Base-by-base conservation (phyloP, 2,797 vertebrate species). In the Megaceryle alcyon region DNA sequence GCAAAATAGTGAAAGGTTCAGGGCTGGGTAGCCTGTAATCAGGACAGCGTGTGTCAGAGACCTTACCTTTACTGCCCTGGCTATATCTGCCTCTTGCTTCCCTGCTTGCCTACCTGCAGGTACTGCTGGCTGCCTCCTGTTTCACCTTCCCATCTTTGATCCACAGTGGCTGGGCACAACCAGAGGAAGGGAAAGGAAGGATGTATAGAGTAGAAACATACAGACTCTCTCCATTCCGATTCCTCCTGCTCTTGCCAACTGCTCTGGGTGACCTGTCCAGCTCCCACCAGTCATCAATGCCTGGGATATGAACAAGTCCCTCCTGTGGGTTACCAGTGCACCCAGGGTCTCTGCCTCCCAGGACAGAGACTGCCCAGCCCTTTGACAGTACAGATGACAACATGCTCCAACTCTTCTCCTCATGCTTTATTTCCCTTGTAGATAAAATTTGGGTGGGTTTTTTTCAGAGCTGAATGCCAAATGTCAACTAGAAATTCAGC, bases 291-390 rank as follows among this genome's bases (percentile, higher is more conserved):
- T 15, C 43, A 28, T 15, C 49, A 26, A n/a, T 4, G 7, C 21
- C 26, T 14, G 18, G 20, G 43, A 22, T 3, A 21, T 8, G 29
- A 48, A 15, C 9, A 73, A 53, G 20, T 14, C 39, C 31, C 33
- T n/a, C 4, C 14, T 0, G 2, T 23, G 31, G 26, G 6, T 35
- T 29, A 17, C 11, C 1, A 1, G 39, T 1, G 0, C 18, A 35
- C 22, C 14, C 54, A 21, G 14, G 7, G 14, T 35, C 37, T 68
- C 56, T 68, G 39, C 22, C 28, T 78, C 51, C 16, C 5, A 2
- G 44, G 41, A 23, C 23, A 59, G 59, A 88, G 37, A 10, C 25
- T 82, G 39, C 44, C 25, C 64, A 20, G 15, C 1, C 10, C 48
- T 80, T 14, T 22, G n/a, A 9, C 48, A 33, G 17, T 5, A 4